Evolutionary conservation across 37 sponge, comb jelly and placozoan species (phyloP), one percentile per base, ranked within the genome.

Genomic region (Halichondria panicea): DNA sequence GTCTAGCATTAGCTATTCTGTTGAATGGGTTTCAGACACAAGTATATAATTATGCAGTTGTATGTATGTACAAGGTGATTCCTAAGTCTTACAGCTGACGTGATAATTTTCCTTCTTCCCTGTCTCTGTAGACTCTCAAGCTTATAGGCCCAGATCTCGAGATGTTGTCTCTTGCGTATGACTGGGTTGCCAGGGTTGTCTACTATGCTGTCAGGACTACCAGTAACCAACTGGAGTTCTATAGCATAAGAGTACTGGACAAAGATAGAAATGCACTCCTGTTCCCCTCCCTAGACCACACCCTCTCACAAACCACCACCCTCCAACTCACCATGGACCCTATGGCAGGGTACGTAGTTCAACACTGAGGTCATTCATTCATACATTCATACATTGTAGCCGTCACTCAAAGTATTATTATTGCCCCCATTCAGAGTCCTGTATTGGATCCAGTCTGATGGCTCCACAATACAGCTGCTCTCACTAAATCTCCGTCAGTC

Each of bases 171-270:
- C 36, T 82, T 66, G 74, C 82, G 0, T 82, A 39, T 64, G 74
- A 82, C 33, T 82, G 82, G 82, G 43, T 71, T 31, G 82, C 57
- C 39, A 34, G 56, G 56, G 22, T 32, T 0, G 34, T 82, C 39
- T 82, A 82, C n/a, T 42, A 57, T 22, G 30, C 43, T 54, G 43
- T 44, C 18, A 34, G 35, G 19, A 31, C 22, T 28, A 45, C 8
- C 0, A 1, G 39, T 24, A 31, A 38, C 2, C 25, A 37, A 24
- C 18, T 68, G 1, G 42, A 39, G 25, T 19, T 72, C 12, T 15
- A 27, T 12, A 72, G 57, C 21, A 56, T 73, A 43, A 64, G 18
- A 28, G 35, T 40, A 9, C 8, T 43, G 25, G 61, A 68, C 30
- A 35, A n/a, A 59, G 35, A 41, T 25, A 4, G 8, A 37, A 9